A percentile compares a stretch with the other conserved stretches of the same genome.
Evolutionary conservation across 2,888 invertebrate species (phyloP).

Genomic region (Metopia argyrocephala): DNA sequence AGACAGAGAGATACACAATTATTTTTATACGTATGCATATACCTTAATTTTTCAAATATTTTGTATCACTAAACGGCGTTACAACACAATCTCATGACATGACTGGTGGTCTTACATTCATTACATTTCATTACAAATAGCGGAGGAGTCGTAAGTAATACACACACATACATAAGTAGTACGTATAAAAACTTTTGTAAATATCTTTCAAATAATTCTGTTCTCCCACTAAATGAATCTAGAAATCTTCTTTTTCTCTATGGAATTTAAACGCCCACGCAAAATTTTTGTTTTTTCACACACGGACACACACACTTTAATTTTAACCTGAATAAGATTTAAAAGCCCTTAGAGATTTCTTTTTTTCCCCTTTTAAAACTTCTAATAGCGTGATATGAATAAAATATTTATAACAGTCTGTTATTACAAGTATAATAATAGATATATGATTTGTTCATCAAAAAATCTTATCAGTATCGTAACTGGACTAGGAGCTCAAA

Average conservation of each 20-base stretch:
- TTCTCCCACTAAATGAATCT: conserved; percentile 73
- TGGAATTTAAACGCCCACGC: conserved; percentile 73
- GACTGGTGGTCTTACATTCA: too few relatives aligned
- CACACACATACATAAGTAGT: background rate
- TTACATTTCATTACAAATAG: too few relatives aligned
- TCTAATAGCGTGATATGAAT: conserved; percentile 1
- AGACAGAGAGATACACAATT: too few relatives aligned
- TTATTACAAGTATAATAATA: conserved; percentile 1
- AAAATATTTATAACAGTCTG: conserved; percentile 7
- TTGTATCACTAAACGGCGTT: too few relatives aligned
- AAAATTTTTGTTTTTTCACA: conserved; percentile 55
- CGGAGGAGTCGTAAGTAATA: background rate
- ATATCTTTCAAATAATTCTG: conserved; percentile 65
- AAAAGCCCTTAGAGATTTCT: background rate
- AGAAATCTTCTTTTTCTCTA: conserved; percentile 76
- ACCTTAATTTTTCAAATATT: too few relatives aligned
- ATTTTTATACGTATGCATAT: too few relatives aligned
- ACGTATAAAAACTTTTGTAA: background rate
- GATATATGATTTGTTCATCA: conserved; percentile 57
- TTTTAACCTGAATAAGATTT: background rate
- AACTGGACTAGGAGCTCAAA: conserved; percentile 76
- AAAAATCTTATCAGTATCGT: conserved; percentile 77
- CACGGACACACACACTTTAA: conserved; percentile 71
- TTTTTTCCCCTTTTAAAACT: background rate
- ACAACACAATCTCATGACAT: too few relatives aligned